phyloP scores from a whole-genome alignment of 2,888 invertebrate species.

The Microplitis deprimator region DNA sequence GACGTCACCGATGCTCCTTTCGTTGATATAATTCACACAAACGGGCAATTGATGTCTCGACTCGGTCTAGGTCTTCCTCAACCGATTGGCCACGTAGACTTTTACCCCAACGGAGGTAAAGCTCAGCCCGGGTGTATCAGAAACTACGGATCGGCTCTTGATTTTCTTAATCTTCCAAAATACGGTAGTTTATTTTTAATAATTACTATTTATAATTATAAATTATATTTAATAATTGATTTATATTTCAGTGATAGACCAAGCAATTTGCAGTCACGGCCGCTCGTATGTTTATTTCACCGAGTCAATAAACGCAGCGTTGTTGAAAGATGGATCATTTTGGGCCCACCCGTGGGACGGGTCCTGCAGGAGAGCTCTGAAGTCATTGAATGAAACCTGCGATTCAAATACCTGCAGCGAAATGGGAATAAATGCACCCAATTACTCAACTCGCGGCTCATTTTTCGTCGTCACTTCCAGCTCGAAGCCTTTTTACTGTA shows the following conservation, averaged over 20 bases:
- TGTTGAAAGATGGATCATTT: slow-evolving; percentile 73
- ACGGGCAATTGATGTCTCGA: slow-evolving; percentile 73
- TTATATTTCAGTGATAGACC: slow-evolving; percentile 70
- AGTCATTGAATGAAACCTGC: slow-evolving; percentile 70
- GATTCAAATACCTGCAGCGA: slow-evolving; percentile 71
- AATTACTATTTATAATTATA: slow-evolving; percentile 6
- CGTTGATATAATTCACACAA: slow-evolving; percentile 79
- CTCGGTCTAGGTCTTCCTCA: slow-evolving; percentile 77
- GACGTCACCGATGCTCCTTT: slow-evolving; percentile 75
- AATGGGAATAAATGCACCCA: slow-evolving; percentile 74
- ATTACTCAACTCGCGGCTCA: slow-evolving; percentile 71
- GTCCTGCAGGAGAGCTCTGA: slow-evolving; percentile 72
- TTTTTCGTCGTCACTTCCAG: slow-evolving; percentile 75
- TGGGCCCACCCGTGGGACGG: slow-evolving; percentile 74
- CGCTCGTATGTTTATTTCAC: slow-evolving; percentile 76
- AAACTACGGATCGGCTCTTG: slow-evolving; percentile 61
- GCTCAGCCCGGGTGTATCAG: slow-evolving; percentile 77
- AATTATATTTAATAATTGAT: neutral
- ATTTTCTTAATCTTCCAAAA: slow-evolving; percentile 66
- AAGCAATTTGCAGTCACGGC: slow-evolving; percentile 78
- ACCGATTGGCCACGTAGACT: slow-evolving; percentile 77
- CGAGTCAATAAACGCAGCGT: slow-evolving; percentile 72
- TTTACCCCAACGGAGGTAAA: slow-evolving; percentile 80
- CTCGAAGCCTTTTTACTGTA: slow-evolving; percentile 74
- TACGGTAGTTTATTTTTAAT: slow-evolving; percentile 62